Base-by-base conservation (phyloP, 37 sponge, comb jelly and placozoan species). In the Diacarnus erythraeanus region DNA sequence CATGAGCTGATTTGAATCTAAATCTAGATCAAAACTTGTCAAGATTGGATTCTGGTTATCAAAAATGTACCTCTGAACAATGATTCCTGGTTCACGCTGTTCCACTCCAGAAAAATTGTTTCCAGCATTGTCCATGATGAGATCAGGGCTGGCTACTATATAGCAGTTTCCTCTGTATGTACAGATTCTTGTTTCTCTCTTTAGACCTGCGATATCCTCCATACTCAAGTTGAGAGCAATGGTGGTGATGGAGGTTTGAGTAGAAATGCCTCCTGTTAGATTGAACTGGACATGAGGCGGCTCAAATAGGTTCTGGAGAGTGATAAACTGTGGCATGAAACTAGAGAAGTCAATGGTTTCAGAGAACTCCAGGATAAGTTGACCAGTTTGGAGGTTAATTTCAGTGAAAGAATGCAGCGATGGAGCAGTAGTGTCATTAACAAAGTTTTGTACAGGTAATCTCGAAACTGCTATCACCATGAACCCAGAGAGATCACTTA, bases 161-260 rank as follows among this genome's bases (percentile, higher is more conserved):
- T 90, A 96, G 37, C 93, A 93, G 67, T 93, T 90, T 22, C 91
- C 93, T 64, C 94, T 79, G 86, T 84, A 86, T 25, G 91, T 80
- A 76, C 94, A 94, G 1, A 94, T 65, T n/a, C 58, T 51, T 1
- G 71, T 34, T 23, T 84, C 78, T 29, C 79, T 72, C 72, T 94
- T 90, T 33, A 94, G 67, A 9, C 74, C 64, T 29, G 80, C 90
- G 38, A 94, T 71, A 66, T 94, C 94, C 25, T 74, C 64, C 81
- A 88, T 87, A 22, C 72, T 81, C 26, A 94, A 70, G 15, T 82
- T 71, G 26, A 94, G 51, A 1, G 26, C 40, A 20, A 87, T 31
- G 64, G 78, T 47, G 21, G 84, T 94, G 40, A 79, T 64, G 34
- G 81, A 59, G 26, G 79, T 39, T 34, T 79, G 69, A 5, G 60